Evolutionary conservation across 1,140 invertebrate species (phyloP).

Genomic region (Nasonia longicornis): DNA sequence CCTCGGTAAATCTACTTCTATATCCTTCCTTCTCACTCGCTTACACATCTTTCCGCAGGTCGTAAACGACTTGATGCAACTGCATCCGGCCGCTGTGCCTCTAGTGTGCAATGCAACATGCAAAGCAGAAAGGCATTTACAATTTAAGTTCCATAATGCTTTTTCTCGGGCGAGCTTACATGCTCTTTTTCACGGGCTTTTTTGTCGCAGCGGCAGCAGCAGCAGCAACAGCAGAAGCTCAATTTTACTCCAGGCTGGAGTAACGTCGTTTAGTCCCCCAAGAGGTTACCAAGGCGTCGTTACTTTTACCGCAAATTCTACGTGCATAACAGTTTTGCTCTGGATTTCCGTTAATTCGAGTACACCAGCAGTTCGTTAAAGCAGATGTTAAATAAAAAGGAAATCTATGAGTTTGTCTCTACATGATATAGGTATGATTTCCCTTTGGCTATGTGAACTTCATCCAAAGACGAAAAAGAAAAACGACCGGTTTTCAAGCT

Average conservation of each 20-base stretch:
- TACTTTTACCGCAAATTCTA: neutral
- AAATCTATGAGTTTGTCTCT: neutral
- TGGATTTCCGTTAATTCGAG: constrained; percentile 10
- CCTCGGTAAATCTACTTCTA: too few relatives aligned
- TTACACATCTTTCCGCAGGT: neutral
- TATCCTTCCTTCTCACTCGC: neutral
- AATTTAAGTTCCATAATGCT: constrained; percentile 8
- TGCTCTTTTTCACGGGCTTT: neutral
- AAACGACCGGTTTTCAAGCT: neutral
- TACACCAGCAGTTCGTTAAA: neutral
- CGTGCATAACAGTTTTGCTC: neutral
- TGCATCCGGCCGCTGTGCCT: neutral
- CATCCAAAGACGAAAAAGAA: neutral
- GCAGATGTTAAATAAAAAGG: neutral
- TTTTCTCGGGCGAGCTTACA: neutral
- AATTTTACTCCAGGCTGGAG: neutral
- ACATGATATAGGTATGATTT: neutral
- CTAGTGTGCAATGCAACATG: neutral
- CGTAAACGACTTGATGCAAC: neutral
- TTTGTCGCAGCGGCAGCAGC: neutral
- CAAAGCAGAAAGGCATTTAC: neutral
- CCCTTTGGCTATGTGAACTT: neutral
- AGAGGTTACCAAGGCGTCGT: neutral
- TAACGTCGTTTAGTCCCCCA: neutral
- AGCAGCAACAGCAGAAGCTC: neutral